Evolutionary conservation across 1,140 invertebrate genomes (phyloP).

Genomic region (Dreissena rostriformis): DNA sequence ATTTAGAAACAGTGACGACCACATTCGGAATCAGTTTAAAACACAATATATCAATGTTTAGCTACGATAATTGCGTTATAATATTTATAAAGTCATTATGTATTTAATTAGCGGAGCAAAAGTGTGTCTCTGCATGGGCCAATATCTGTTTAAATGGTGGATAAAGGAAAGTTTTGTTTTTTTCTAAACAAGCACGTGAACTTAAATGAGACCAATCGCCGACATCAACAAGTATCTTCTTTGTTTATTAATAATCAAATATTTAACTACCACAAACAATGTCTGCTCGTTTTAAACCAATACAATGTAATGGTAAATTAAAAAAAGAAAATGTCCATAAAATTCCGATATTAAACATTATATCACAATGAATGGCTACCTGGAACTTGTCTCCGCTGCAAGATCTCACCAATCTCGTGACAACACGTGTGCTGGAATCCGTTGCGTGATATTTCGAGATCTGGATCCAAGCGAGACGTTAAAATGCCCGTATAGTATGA

Average conservation of each 20-base stretch:
- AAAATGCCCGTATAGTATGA: not conserved
- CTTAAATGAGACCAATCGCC: not conserved
- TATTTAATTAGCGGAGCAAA: not conserved
- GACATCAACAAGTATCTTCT: not conserved
- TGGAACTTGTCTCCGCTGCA: conserved; percentile 9
- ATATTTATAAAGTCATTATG: not conserved
- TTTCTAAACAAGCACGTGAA: conserved; percentile 2
- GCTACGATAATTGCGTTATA: not conserved
- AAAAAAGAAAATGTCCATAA: no score
- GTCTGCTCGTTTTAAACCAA: no score
- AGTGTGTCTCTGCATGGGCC: not conserved
- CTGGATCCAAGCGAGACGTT: not conserved
- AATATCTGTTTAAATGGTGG: not conserved
- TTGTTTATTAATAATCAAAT: not conserved
- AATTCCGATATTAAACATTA: not conserved
- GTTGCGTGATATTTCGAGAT: not conserved
- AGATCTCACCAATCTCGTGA: conserved; percentile 15
- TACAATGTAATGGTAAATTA: not conserved
- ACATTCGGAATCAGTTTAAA: no score
- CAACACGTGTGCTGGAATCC: not conserved
- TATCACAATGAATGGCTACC: not conserved
- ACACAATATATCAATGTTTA: no score
- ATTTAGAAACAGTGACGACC: no score
- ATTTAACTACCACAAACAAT: no score
- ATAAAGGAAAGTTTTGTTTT: not conserved